Percentiles rank a stretch among this genome's conserved stretches.
Conservation (phyloP, 2,888 invertebrate species). For the Autographa pulchrina region DNA sequence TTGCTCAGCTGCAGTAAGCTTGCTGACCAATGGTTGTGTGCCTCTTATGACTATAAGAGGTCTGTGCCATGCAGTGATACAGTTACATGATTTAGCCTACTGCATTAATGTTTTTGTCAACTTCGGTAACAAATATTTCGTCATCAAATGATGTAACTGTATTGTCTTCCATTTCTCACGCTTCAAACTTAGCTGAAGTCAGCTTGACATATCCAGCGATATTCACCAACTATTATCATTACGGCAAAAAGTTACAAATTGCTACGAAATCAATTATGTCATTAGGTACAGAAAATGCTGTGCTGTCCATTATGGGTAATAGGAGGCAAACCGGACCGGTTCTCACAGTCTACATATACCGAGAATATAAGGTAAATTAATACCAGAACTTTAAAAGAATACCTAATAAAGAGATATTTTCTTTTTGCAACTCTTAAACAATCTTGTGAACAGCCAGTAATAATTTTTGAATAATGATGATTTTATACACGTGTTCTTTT, state of each 20-base stretch:
- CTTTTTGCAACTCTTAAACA: neutral
- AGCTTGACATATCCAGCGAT: slow-evolving; percentile 9
- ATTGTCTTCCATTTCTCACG: slow-evolving; percentile 48
- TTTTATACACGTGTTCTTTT: slow-evolving; percentile 2
- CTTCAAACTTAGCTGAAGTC: slow-evolving; percentile 17
- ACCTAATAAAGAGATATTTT: neutral
- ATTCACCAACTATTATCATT: slow-evolving; percentile 47
- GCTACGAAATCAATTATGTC: slow-evolving; percentile 58
- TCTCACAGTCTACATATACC: slow-evolving; percentile 12
- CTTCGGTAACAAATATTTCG: slow-evolving; percentile 18
- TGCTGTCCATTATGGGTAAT: slow-evolving; percentile 22
- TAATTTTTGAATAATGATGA: slow-evolving; percentile 4
- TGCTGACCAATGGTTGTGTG: no score
- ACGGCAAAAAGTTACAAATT: slow-evolving; percentile 58
- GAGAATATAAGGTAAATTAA: neutral
- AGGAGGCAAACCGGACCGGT: slow-evolving; percentile 38
- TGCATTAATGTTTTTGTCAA: neutral
- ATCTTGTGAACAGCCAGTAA: no score
- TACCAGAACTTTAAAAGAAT: neutral
- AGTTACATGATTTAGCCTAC: neutral
- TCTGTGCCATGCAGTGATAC: neutral
- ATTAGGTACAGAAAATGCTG: slow-evolving; percentile 46
- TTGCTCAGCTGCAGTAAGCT: no score
- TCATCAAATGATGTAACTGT: slow-evolving; percentile 40
- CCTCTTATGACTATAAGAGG: no score